A percentile compares a stretch with the other conserved stretches of the same genome.
These are phyloP conservation scores for Rutpela maculata DNA, from an alignment of 2,888 invertebrate genomes.

Conservation along the genomic window DNA sequence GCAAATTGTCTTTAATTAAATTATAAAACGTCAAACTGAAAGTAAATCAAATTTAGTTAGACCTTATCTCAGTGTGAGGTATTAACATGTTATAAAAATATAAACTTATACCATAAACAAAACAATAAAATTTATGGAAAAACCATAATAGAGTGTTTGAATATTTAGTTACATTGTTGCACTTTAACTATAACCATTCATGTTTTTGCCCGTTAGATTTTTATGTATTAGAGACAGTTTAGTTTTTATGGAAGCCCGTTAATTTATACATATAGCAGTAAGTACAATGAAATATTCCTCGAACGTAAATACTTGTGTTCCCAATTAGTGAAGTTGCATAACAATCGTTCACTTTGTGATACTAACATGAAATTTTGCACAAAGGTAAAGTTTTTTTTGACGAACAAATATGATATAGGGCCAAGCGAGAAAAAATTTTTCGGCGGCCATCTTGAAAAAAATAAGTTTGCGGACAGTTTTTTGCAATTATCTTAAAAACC, in stretches of 20 bases:
- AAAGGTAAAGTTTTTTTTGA: too few species aligned
- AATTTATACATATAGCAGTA: not conserved
- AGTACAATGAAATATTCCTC: not conserved
- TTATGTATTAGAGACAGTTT: not conserved
- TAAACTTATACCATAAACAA: slow-evolving; percentile 7
- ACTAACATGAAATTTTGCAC: too few species aligned
- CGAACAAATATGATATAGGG: too few species aligned
- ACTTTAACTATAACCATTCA: not conserved
- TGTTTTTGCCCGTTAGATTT: not conserved
- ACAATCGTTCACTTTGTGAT: too few species aligned
- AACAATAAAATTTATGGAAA: slow-evolving; percentile 17
- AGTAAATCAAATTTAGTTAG: slow-evolving; percentile 3
- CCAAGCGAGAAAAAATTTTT: too few species aligned
- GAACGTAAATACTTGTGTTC: too few species aligned
- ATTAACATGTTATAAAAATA: slow-evolving; percentile 10
- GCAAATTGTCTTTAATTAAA: not conserved
- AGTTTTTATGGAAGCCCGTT: not conserved
- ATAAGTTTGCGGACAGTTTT: too few species aligned
- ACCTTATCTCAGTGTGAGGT: not conserved
- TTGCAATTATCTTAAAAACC: too few species aligned
- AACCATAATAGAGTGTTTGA: not conserved
- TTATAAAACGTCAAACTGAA: not conserved
- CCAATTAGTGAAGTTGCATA: too few species aligned
- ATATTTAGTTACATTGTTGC: slow-evolving; percentile 6
- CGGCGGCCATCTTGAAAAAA: too few species aligned